A percentile compares a stretch with the other conserved stretches of the same genome.
Conservation (phyloP, 2,113 vertebrate species). For the Gila orcuttii region DNA sequence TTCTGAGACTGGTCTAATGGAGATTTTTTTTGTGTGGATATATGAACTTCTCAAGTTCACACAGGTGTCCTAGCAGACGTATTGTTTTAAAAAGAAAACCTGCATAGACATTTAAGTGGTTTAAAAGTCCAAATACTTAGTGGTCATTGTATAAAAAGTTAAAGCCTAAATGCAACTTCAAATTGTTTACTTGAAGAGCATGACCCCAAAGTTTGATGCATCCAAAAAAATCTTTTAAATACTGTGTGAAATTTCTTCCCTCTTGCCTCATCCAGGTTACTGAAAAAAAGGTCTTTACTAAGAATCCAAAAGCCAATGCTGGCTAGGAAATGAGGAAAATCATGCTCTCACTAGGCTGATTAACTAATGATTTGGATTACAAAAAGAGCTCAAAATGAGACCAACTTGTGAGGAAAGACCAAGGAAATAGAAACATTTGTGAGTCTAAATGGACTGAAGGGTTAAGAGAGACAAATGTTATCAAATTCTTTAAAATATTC, state of each 20-base stretch:
- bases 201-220: not conserved
- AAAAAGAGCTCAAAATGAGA: not conserved
- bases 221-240: not conserved
- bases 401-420: not conserved
- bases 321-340: not conserved
- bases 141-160: not conserved
- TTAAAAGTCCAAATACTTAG: not conserved
- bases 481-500: not conserved
- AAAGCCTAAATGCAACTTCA: not conserved
- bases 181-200: not conserved
- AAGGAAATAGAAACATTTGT: not conserved
- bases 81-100: not conserved
- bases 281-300: not conserved
- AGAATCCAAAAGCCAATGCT: constrained; percentile 1
- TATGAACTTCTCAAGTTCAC: not conserved
- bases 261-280: not conserved
- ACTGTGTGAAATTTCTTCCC: not conserved
- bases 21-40: not conserved
- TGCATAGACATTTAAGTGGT: not conserved
- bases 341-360: not conserved
- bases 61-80: not conserved
- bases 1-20: not conserved
- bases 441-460: not conserved
- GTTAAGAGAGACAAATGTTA: not conserved
- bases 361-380: constrained; percentile 2